Base-by-base conservation (phyloP, 2,888 invertebrate species). In the Cheilosia grossa region DNA sequence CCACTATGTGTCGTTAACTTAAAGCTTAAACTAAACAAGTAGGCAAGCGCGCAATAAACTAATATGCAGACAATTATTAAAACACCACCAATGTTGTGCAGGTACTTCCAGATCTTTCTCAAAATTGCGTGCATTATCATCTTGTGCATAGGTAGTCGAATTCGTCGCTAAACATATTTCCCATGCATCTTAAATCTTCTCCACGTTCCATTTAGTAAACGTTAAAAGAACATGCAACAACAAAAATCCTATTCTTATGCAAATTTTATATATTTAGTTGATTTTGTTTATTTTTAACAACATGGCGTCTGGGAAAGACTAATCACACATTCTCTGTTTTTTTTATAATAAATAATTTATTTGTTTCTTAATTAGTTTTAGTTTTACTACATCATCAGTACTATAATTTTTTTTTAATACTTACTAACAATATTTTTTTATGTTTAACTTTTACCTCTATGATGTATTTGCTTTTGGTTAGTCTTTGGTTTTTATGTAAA, bases 291-390 rank as follows among this genome's bases (percentile, higher is more conserved):
- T 81, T 77, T 81, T 85, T 81, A 85, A 85, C 66, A 85, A 81
- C 88, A 91, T 90, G 92, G 91, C 92, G 91, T 92, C 89, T 90
- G 91, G 92, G 92, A 92, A 92, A 92, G 92, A 92, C 92, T 92
- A 91, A 92, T 90, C 92, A 91, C 92, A 91, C 90, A 89, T 89
- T 86, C 80, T 87, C 83, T 79, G 54, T 86, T 64, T 87, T 75
- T 67, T 72, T 51, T 70, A 73, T 49, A 47, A 74, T 42, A 24
- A 42, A 42, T 59, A 24, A 24, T 59, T 69, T 67, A 67, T 63
- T 47, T 74, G 82, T 87, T 70, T 63, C 72, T 74, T 58, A 30
- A 21, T 59, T 83, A 64, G 66, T 86, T 82, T 64, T 74, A 77
- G 66, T 87, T 73, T 69, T 69, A 79, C 30, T 42, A 17, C 27